Base-by-base conservation (phyloP, 1,140 invertebrate genomes). In the Elymnias hypermnestra region DNA sequence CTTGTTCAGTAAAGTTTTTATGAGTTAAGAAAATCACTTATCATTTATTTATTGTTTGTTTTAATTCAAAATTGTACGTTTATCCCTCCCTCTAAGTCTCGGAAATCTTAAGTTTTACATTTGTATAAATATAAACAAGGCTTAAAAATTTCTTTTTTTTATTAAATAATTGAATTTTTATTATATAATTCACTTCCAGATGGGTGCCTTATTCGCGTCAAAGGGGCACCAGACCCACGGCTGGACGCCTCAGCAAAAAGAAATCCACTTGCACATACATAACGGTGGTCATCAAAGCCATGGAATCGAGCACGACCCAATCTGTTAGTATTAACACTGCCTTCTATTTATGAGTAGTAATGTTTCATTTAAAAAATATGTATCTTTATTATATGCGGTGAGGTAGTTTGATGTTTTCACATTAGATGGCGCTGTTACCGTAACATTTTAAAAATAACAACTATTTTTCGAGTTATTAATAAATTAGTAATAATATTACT, bases 261-360 rank as follows among this genome's bases (percentile, higher is more conserved):
- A 86, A 44, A 79, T 87, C 3, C 82, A 86, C 37, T 47, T 87
- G 0, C 84, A 87, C 40, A 78, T 87, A 13, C 83, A 79, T 39
- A 74, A 78, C 25, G 70, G 72, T 15, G 70, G 74, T 15, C 61
- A 66, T 15, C 59, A 72, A 3, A 63, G 55, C 10, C 40, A 52
- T 5, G 42, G 40, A 6, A 60, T 63, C 13, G 70, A 63, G 14
- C 61, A 67, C 10, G 43, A 61, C 31, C 49, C 61, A 13, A 48
- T 65, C 41, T 47, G 68, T 70, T 53, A 60, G 61, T 41, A 45
- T n/a, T 45, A 13, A 21, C 25, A 45, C 6, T 8, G 19, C 9
- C 22, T 26, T 10, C 14, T 21, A 21, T 21, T 21, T 21, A 21
- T 21, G 19, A 21, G 3, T 21, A 4, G 3, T 4, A 21, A 21